A percentile compares a stretch with the other conserved stretches of the same genome.
These are phyloP conservation scores for Glaucomys volans DNA, from an alignment of 2,113 vertebrate genomes.

Conservation along the genomic window DNA sequence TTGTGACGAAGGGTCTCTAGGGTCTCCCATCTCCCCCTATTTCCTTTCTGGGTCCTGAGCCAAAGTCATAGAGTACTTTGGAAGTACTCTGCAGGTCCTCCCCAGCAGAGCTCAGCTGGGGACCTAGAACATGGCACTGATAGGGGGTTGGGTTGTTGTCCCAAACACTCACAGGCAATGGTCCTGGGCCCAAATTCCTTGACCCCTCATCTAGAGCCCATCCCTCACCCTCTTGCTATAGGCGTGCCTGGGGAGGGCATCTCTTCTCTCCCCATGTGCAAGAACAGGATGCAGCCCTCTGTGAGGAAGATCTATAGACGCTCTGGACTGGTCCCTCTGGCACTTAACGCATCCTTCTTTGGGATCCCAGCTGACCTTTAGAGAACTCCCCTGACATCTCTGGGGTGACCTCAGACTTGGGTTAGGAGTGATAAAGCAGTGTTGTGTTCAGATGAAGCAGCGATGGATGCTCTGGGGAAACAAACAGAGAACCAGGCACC, in stretches of 20 bases:
- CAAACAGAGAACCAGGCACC: background rate
- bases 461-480: background rate
- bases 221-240: too few species aligned
- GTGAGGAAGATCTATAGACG: background rate
- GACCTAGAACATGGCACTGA: background rate
- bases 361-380: background rate
- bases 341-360: background rate
- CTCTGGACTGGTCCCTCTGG: background rate
- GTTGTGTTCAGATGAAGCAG: background rate
- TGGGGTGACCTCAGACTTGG: background rate
- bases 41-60: background rate
- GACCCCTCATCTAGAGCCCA: background rate
- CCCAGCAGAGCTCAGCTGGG: background rate
- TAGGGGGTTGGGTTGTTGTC: too few species aligned
- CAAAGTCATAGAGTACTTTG: background rate
- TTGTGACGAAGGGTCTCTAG: background rate
- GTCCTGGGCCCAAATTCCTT: background rate
- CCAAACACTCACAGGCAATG: background rate
- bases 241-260: background rate
- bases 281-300: background rate
- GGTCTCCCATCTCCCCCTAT: background rate
- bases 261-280: background rate
- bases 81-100: background rate
- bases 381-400: background rate
- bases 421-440: background rate